A percentile compares a stretch with the other conserved stretches of the same genome.
phyloP scores from a whole-genome alignment of 2,113 vertebrate species.

The Drymodes brunneopygia region DNA sequence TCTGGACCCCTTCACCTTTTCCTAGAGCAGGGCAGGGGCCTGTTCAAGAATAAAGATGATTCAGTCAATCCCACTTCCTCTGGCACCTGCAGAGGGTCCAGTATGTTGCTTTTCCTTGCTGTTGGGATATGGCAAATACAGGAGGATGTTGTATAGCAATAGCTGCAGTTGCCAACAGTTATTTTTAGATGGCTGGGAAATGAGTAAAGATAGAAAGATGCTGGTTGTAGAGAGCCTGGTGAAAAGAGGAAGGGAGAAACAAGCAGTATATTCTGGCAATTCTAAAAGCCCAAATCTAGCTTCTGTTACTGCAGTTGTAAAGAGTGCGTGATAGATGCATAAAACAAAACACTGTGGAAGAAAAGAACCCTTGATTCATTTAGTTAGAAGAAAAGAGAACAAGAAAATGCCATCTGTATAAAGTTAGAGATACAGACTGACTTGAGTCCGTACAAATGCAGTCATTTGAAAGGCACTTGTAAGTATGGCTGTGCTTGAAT shows the following conservation, averaged over 20 bases:
- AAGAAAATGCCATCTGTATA: background rate
- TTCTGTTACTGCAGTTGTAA: background rate
- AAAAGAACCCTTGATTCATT: background rate
- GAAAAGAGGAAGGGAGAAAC: background rate
- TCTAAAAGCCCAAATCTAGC: background rate
- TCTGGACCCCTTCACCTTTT: background rate
- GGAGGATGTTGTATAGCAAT: background rate
- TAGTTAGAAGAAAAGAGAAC: background rate
- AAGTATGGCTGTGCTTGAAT: background rate
- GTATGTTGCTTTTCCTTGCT: background rate
- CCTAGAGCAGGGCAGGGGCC: background rate
- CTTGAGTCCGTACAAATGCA: background rate
- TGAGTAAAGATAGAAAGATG: background rate
- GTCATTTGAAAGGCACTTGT: background rate
- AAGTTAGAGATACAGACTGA: background rate
- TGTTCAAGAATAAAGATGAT: background rate
- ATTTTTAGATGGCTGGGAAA: background rate
- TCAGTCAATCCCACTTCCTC: background rate
- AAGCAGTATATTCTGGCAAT: background rate
- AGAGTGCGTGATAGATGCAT: background rate
- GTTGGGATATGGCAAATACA: background rate
- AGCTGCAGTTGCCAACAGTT: fast-evolving
- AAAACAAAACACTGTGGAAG: background rate
- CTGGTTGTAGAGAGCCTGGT: background rate
- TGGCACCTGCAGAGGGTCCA: background rate